phyloP scores from a whole-genome alignment of 2,113 vertebrate species.

The Corvus hawaiiensis region DNA sequence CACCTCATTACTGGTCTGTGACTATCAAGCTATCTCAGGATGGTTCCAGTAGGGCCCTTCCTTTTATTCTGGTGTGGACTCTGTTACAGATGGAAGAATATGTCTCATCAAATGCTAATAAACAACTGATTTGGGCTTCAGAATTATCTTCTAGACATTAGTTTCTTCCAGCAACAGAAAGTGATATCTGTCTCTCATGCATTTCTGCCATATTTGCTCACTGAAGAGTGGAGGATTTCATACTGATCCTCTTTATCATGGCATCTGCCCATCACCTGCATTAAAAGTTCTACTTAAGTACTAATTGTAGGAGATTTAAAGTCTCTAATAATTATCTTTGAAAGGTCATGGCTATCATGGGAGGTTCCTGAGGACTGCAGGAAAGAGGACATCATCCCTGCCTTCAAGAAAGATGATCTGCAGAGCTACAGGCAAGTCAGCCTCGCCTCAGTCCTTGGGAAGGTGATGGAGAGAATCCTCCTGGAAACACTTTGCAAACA shows the following conservation, averaged over 20 bases:
- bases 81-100: background rate
- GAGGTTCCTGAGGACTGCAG: background rate
- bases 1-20: background rate
- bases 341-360: background rate
- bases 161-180: background rate
- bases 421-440: background rate
- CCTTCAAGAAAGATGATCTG: background rate
- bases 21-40: background rate
- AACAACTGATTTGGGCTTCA: background rate
- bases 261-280: background rate
- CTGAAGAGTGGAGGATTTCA: background rate
- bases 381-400: background rate
- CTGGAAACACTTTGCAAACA: background rate
- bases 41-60: background rate
- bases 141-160: background rate
- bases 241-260: background rate
- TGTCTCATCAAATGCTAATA: background rate
- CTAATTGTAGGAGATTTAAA: background rate
- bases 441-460: background rate
- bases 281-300: background rate
- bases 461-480: background rate
- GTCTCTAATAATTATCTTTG: slow-evolving; percentile 11
- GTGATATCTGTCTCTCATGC: background rate
- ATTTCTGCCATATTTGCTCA: background rate
- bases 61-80: background rate